A percentile compares a stretch with the other conserved stretches of the same genome.
These are phyloP conservation scores for Notothenia rossii DNA, from an alignment of 2,113 vertebrate genomes.

Conservation along the genomic window DNA sequence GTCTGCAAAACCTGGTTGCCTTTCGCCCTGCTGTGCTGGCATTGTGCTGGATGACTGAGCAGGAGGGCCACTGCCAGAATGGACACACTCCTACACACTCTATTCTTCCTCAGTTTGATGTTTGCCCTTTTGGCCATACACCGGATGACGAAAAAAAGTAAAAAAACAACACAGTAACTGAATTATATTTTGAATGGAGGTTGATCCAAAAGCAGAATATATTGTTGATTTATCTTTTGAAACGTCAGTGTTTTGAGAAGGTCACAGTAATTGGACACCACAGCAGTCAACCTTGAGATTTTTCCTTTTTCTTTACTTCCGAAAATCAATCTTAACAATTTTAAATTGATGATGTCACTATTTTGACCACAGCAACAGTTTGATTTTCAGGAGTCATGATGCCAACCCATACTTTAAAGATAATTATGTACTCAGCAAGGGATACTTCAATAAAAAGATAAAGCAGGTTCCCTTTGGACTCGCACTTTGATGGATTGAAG, in stretches of 20 bases:
- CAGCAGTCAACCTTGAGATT: conserved; percentile 60
- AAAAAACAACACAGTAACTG: conserved; percentile 60
- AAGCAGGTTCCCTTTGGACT: conserved; percentile 52
- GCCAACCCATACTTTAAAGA: conserved; percentile 63
- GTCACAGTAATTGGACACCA: conserved; percentile 62
- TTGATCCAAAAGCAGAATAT: conserved; percentile 53
- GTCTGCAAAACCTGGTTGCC: conserved; percentile 13
- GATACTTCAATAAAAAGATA: conserved; percentile 65
- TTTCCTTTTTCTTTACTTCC: conserved; percentile 34
- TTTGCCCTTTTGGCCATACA: conserved; percentile 64
- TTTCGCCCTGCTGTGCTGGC: conserved; percentile 7
- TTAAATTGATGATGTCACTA: conserved; percentile 73
- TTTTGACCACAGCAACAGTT: conserved; percentile 69
- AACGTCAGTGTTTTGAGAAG: conserved; percentile 59
- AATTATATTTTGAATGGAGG: conserved; percentile 50
- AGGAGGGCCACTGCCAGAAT: conserved; percentile 23
- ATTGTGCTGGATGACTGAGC: conserved; percentile 26
- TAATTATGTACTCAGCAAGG: conserved; percentile 40
- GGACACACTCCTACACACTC: conserved; percentile 42
- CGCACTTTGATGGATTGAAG: conserved; percentile 56
- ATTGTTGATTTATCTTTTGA: conserved; percentile 34
- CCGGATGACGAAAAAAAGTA: conserved; percentile 43
- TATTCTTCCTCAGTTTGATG: conserved; percentile 54
- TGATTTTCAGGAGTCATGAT: conserved; percentile 55
- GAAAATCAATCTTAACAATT: conserved; percentile 66